Evolutionary conservation across 2,113 vertebrate genomes (phyloP), one percentile per base, ranked within the genome.

Genomic region (Calidris pugnax): DNA sequence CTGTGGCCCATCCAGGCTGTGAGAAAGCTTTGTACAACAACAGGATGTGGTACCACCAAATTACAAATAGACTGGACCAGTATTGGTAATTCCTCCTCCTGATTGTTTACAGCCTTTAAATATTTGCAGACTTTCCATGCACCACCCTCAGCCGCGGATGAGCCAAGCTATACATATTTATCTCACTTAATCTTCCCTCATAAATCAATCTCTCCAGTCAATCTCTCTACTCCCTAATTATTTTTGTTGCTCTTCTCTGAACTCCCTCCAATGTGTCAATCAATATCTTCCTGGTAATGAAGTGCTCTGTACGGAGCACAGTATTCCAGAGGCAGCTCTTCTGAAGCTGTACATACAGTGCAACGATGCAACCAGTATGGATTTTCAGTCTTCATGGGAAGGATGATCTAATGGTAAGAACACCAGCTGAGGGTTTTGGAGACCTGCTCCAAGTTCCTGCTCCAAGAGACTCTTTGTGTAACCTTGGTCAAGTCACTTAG

Each of bases 161-260:
- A 96, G 95, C 71, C 84, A 92, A 76, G 81, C 84, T 89, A 93
- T 95, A 91, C 81, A 95, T 96, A 97, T 94, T 97, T 97, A 96
- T 97, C 95, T 96, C 91, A 92, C 95, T 97, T 96, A 95, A 95
- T 97, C 96, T 97, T 85, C 89, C 91, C 87, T 96, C 92, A 89
- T 93, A 95, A 97, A 97, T 97, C 97, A 97, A 95, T 95, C 96
- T 96, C 94, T 83, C 91, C 85, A 96, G 97, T 97, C 95, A 95
- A 91, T 97, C 96, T 96, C 89, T 93, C 92, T 87, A 82, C 94
- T 97, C 92, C 90, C 91, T 96, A 97, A 97, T 97, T 97, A 97
- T 97, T 97, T 97, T 95, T 95, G 95, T 89, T 95, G 95, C 96
- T 97, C 89, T 91, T 96, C 94, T 96, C 94, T 97, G 95, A 97